Base-by-base conservation (phyloP, 2,113 vertebrate genomes). In the Apeltes quadracus region DNA sequence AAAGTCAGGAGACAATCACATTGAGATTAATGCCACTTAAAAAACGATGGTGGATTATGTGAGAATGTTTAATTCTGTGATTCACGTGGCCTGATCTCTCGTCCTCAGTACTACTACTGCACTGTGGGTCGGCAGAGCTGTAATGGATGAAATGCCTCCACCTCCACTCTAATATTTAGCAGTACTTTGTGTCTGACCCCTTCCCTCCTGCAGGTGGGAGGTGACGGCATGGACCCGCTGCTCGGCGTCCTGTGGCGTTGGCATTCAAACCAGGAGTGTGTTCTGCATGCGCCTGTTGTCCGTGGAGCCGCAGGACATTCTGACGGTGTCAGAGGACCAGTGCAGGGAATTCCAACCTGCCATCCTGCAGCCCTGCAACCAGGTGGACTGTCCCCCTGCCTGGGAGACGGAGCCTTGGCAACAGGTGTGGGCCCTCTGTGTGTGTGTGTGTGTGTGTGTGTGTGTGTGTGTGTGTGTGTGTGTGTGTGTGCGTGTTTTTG, bases 401-500 rank as follows among this genome's bases (percentile, higher is more conserved):
- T 97, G 96, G 96, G 94, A 96, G 1, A 85, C 91, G 0, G 96
- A 95, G 62, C 94, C 94, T 0, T 98, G 97, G 97, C 95, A 97
- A 20, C 92, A 95, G 96, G 97, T 98, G 63, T 46, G 16, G 1
- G 61, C 27, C 54, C 32, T 22, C 41, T 56, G 25, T 57, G n/a
- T 59, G 43, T 61, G 14, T 65, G 13, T 69, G 66, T 23, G 14
- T 7, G 7, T 53, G 29, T 66, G n/a, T 65, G 48, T 54, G 34
- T 25, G 48, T 59, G 25, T 61, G 20, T 56, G 25, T 57, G n/a
- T 59, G 43, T 61, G 14, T 65, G 13, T 69, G 67, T 23, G 14
- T 7, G 7, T 54, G 29, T 67, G n/a, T 66, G 50, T 55, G 36
- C 22, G 48, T 59, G 25, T 29, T 29, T 5, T 29, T 65, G 66